Percentiles rank a stretch among this genome's conserved stretches.
phyloP scores from a whole-genome alignment of 2,888 invertebrate genomes.

The Mythimna pallens region DNA sequence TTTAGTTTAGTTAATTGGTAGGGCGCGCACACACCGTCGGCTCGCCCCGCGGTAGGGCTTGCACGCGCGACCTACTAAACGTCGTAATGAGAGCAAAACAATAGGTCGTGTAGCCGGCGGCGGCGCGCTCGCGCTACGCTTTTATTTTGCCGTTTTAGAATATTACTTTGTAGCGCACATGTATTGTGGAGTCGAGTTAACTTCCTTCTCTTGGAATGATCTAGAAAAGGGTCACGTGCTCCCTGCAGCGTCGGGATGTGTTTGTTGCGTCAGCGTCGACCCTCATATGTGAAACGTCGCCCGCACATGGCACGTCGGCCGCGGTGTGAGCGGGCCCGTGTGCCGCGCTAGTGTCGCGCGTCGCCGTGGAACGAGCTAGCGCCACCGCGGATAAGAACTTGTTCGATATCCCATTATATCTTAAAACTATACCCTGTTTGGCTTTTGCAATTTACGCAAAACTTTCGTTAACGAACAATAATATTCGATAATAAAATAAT shows the following conservation, averaged over 20 bases:
- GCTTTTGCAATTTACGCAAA: conserved; percentile 11
- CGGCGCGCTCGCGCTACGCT: background rate
- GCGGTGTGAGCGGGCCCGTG: background rate
- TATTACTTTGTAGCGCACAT: conserved; percentile 7
- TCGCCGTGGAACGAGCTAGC: background rate
- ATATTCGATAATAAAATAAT: background rate
- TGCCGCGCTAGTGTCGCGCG: background rate
- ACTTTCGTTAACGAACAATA: conserved; percentile 24
- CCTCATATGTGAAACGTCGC: no score
- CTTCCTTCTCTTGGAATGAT: conserved; percentile 6
- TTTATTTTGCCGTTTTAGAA: conserved; percentile 14
- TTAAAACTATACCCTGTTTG: conserved; percentile 14
- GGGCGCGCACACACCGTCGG: background rate
- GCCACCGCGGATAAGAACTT: background rate
- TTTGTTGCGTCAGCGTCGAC: background rate
- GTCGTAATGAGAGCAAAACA: conserved; percentile 30
- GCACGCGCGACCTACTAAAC: background rate
- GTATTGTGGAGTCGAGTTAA: conserved; percentile 13
- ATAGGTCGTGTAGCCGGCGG: conserved; percentile 1
- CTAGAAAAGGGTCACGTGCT: conserved; percentile 2
- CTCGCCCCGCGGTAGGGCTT: background rate
- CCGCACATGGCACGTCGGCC: background rate
- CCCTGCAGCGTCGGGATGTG: background rate
- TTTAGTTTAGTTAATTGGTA: conserved; percentile 37
- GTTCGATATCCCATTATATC: background rate